Evolutionary conservation across 1,140 invertebrate species (phyloP).

Genomic region (Palaemon carinicauda): DNA sequence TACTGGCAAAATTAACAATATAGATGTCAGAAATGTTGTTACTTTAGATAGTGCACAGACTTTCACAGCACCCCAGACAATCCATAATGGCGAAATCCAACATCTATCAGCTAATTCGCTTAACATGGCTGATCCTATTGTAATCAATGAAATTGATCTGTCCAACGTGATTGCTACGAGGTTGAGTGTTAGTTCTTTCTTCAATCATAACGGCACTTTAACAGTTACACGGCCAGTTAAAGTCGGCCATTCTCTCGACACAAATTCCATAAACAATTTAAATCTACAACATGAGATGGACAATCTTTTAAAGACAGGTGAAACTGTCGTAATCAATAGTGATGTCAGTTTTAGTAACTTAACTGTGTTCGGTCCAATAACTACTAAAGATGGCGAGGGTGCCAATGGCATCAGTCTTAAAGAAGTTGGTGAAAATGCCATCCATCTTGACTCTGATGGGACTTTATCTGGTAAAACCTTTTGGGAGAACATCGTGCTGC

Average conservation of each 20-base stretch:
- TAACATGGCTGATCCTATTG: not conserved
- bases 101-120: not conserved
- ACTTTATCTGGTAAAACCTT: not conserved
- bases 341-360: not conserved
- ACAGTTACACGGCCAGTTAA: not conserved
- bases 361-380: not conserved
- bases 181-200: not conserved
- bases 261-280: not conserved
- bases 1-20: not conserved
- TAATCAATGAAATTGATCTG: constrained; percentile 19
- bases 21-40: not conserved
- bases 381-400: not conserved
- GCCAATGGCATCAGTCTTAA: not conserved
- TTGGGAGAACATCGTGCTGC: not conserved
- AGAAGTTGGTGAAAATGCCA: not conserved
- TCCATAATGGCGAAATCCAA: not conserved
- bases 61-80: not conserved
- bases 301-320: not conserved
- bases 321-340: not conserved
- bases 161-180: not conserved
- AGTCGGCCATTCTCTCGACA: not conserved
- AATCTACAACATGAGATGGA: not conserved
- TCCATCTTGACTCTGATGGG: not conserved
- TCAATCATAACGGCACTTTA: not conserved
- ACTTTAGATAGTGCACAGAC: not conserved